Evolutionary conservation across 1,140 invertebrate genomes (phyloP), one percentile per base, ranked within the genome.

Genomic region (Maconellicoccus hirsutus): DNA sequence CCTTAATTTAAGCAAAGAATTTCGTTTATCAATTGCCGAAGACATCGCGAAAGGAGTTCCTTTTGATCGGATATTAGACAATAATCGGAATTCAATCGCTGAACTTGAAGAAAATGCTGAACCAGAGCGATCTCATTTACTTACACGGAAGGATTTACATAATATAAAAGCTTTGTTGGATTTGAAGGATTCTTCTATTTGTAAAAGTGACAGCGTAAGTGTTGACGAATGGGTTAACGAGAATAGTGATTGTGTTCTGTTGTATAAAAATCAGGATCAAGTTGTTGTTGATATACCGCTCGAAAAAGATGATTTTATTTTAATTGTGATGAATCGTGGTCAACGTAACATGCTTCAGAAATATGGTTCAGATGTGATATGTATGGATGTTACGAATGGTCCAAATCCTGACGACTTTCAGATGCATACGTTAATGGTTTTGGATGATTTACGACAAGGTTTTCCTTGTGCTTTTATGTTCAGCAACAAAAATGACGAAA

Each of bases 251-350:
- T 66, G 14, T 1, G 19, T 66, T 1, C 16, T 66, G 16, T 23
- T 23, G 7, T 66, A 25, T 59, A 70, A 70, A 70, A 8, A n/a
- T 12, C 7, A 12, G 16, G 25, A 19, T 14, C 6, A 70, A 52
- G 26, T 59, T 52, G 0, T 38, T 3, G 8, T 14, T 0, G 0
- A 71, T 21, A 23, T 59, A 59, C 10, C 42, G 1, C 26, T 71
- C 14, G 16, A 59, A 19, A 70, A 21, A 10, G 23, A 71, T 59
- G 70, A 71, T 71, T 71, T 71, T 71, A 39, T 59, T 3, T 26
- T 71, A 7, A 23, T 25, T 39, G 21, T 16, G n/a, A 71, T 71
- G 42, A 21, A 71, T n/a, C 0, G 27, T 10, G 25, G 26, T 1
- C 70, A 71, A 26, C 8, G 23, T 21, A n/a, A 27, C n/a, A 59